phyloP scores from a whole-genome alignment of 2,888 invertebrate species.

The Sturmia bella region DNA sequence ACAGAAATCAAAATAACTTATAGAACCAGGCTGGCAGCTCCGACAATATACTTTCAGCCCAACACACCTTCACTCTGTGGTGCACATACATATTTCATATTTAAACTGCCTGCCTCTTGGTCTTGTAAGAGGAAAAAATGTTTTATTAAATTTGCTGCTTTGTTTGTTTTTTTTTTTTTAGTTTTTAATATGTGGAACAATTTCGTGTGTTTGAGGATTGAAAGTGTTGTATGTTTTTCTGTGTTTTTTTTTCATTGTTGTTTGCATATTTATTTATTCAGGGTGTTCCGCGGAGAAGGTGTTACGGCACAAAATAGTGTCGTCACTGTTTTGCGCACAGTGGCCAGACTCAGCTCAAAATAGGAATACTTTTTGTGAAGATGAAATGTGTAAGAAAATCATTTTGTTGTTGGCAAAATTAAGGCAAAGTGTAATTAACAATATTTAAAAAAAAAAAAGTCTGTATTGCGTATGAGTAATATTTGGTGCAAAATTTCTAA shows the following conservation, averaged over 20 bases:
- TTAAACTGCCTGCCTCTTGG: constrained; percentile 20
- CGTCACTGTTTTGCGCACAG: not conserved
- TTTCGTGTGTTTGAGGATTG: constrained; percentile 39
- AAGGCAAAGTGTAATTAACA: no score
- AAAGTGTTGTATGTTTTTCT: constrained; percentile 28
- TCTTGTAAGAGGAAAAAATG: not conserved
- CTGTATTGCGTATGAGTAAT: no score
- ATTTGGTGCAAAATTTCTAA: no score
- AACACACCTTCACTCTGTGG: constrained; percentile 27
- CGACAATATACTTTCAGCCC: constrained; percentile 43
- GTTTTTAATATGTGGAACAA: constrained; percentile 56
- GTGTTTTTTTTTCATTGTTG: constrained; percentile 9
- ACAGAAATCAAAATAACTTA: constrained; percentile 4
- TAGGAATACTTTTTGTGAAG: no score
- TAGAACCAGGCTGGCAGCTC: not conserved
- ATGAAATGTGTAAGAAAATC: no score
- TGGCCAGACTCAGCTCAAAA: no score
- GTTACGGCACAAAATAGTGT: constrained; percentile 37
- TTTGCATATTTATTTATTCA: not conserved
- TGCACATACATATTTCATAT: not conserved
- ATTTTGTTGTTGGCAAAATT: no score
- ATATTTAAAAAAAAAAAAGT: no score
- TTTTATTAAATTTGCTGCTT: not conserved
- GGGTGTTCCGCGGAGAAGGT: constrained; percentile 25
- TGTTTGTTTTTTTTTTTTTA: constrained; percentile 6